Evolutionary conservation across 2,888 invertebrate species (phyloP), one percentile per base, ranked within the genome.

Genomic region (Thymelicus lineola): DNA sequence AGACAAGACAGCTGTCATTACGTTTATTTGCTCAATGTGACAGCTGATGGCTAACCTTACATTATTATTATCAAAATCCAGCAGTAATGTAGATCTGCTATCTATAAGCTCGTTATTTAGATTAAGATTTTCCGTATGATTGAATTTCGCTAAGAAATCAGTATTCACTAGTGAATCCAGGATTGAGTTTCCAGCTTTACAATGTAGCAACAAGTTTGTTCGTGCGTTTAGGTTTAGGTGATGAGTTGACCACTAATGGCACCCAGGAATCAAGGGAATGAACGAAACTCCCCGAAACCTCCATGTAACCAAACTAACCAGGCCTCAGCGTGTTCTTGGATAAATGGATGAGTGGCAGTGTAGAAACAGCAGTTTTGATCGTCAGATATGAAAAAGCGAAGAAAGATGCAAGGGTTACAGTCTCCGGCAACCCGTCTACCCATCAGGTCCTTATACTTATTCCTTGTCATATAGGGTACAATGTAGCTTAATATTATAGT

Each of bases 321-420:
- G 1, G 14, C 20, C 7, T 20, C 7, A 14, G 17, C 20, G 10
- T 42, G 7, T 1, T 20, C 42, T 60, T 45, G 17, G 45, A 15
- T 38, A 38, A 60, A 60, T 60, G 42, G 20, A 38, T 38, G 38
- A 59, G 17, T 59, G 7, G 7, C 6, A 7, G 60, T 59, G 5
- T 14, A 60, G 45, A 36, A 15, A 7, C 48, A 15, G 17, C 9
- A 15, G 48, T 20, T 42, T 20, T 45, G 12, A 60, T 20, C 15
- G 10, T 45, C 45, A 36, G 17, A 50, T 63, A 50, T 63, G 62
- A 63, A 63, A 35, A 36, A 36, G 15, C 15, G 7, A 9, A 63
- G 12, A 50, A 63, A 0, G 36, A 50, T 62, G 48, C 28, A 50
- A 12, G 36, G 36, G 50, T 12, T 15, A 7, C 36, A n/a, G 62